A percentile compares a stretch with the other conserved stretches of the same genome.
Evolutionary conservation across 1,140 invertebrate genomes (phyloP).

Genomic region (Micrasema minimum): DNA sequence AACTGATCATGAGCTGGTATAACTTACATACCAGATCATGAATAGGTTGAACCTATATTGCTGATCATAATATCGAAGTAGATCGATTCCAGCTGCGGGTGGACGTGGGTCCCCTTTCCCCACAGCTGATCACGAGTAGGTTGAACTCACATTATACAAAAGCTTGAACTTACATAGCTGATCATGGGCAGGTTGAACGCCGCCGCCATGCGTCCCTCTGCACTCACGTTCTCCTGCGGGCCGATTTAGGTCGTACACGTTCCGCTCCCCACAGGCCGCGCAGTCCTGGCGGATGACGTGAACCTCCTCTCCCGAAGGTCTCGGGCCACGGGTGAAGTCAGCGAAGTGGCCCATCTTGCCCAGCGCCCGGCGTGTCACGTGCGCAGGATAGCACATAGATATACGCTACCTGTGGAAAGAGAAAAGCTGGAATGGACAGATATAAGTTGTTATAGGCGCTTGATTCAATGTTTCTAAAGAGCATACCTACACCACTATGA

Average conservation of each 20-base stretch:
- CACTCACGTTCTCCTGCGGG: slow-evolving; percentile 94
- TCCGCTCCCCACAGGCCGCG: slow-evolving; percentile 84
- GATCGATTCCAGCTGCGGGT: no score
- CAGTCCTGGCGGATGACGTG: slow-evolving; percentile 86
- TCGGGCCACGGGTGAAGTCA: slow-evolving; percentile 85
- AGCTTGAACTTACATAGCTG: slow-evolving; percentile 82
- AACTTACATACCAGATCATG: no score
- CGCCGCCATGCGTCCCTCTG: slow-evolving; percentile 93
- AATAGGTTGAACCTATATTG: no score
- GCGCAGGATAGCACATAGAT: slow-evolving; percentile 75
- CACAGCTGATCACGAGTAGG: no score
- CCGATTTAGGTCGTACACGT: slow-evolving; percentile 91
- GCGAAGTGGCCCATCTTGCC: slow-evolving; percentile 75
- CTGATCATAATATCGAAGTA: no score
- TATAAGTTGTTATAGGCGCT: no score
- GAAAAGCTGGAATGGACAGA: no score
- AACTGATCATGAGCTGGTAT: no score
- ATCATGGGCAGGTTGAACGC: slow-evolving; percentile 94
- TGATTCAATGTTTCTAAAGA: no score
- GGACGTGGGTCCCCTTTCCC: no score
- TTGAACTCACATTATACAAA: no score
- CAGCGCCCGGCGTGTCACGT: slow-evolving; percentile 75
- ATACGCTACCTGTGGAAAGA: slow-evolving; percentile 83
- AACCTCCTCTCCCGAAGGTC: slow-evolving; percentile 92
- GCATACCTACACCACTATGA: no score